Evolutionary conservation across 2,113 vertebrate species (phyloP), one percentile per base, ranked within the genome.

Genomic region (Pterophyllum scalare): DNA sequence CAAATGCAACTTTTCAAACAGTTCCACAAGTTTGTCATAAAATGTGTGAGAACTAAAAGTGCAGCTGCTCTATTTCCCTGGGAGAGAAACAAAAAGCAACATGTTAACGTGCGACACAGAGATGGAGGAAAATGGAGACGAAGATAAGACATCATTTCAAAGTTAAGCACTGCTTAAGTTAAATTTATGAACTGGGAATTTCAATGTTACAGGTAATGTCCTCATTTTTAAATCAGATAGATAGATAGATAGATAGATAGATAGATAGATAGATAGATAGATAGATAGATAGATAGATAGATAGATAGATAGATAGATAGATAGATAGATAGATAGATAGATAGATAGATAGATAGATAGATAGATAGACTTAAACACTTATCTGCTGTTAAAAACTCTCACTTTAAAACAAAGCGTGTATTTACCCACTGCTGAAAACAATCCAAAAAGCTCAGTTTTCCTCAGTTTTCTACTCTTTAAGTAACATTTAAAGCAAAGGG

Each of bases 11-110:
- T 7, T 35, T 35, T 35, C 33, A 35, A 35, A 35, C 33, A 35
- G 33, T 3, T 38, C 35, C 7, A 38, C 35, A 38, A 38, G 35
- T 43, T 24, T 43, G 35, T 43, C 62, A 10, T 38, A 17, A 65
- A 65, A 43, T 65, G 38, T 24, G 7, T 24, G 62, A 43, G 62
- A 43, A 38, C 38, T 65, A 24, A 43, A 65, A 9, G 59, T 20
- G 6, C 5, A 61, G 62, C n/a, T 65, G 7, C 38, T 43, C 38
- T 24, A n/a, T 43, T 38, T 65, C 0, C 38, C 24, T 24, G 4
- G 0, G 62, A 0, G 43, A 65, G 0, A 65, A 35, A 24, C 15
- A 17, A 33, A 33, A 33, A 33, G 33, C 6, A n/a, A 3, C 22
- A 65, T 43, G 17, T 43, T 65, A 65, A 24, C 24, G 7, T 2